These are phyloP conservation scores for Thrips palmi DNA, from an alignment of 1,140 invertebrate species.

Conservation along the genomic window DNA sequence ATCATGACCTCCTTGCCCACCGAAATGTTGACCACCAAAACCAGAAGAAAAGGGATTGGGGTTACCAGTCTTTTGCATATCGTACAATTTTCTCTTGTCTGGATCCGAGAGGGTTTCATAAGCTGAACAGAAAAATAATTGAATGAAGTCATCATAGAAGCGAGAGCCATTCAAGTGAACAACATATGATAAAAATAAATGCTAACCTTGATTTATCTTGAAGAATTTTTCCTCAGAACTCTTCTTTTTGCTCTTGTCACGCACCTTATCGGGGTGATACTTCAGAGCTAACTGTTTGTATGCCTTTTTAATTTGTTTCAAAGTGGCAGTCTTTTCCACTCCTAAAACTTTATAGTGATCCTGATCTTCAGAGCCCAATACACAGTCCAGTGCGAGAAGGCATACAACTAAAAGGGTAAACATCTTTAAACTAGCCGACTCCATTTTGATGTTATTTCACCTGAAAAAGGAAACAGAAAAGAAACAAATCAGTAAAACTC, in stretches of 20 bases:
- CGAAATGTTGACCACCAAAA: too few relatives aligned
- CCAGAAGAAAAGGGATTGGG: too few relatives aligned
- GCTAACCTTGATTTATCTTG: slow-evolving; percentile 9
- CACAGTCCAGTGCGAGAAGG: background rate
- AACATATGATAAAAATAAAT: too few relatives aligned
- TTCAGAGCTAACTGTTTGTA: slow-evolving; percentile 95
- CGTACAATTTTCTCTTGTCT: background rate
- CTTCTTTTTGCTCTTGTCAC: slow-evolving; percentile 82
- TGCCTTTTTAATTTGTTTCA: slow-evolving; percentile 91
- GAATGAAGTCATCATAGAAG: too few relatives aligned
- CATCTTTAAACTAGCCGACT: background rate
- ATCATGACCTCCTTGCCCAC: too few relatives aligned
- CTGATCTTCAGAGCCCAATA: slow-evolving; percentile 22
- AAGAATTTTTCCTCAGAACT: slow-evolving; percentile 51
- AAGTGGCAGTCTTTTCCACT: slow-evolving; percentile 64
- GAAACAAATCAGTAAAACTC: background rate
- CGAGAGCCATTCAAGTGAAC: too few relatives aligned
- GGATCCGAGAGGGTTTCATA: slow-evolving; percentile 2
- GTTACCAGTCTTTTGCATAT: too few relatives aligned
- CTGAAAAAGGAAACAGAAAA: slow-evolving; percentile 1
- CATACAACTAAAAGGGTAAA: background rate
- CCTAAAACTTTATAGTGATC: slow-evolving; percentile 90
- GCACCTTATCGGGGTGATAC: slow-evolving; percentile 96
- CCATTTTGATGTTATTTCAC: background rate
- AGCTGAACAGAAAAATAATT: too few relatives aligned